A percentile compares a stretch with the other conserved stretches of the same genome.
These are phyloP conservation scores for Pogonocherus hispidulus DNA, from an alignment of 2,888 invertebrate genomes.

Conservation along the genomic window DNA sequence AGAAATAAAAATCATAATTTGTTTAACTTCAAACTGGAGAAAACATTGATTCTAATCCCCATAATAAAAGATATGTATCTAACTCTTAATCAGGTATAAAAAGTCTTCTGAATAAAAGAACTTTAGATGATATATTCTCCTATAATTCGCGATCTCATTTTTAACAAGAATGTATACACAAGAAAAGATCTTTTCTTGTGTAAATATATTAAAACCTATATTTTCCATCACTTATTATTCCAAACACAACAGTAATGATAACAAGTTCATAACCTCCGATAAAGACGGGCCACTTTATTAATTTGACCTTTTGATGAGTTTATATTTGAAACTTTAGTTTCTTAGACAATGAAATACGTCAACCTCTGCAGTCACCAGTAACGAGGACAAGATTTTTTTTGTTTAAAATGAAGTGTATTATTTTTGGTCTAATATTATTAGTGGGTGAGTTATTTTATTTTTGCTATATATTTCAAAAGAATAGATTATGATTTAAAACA, in stretches of 20 bases:
- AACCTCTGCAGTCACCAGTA: neutral
- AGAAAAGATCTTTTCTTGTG: too few species aligned
- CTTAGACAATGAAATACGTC: neutral
- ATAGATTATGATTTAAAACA: neutral
- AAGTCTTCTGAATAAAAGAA: too few species aligned
- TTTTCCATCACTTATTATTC: neutral
- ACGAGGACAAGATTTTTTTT: too few species aligned
- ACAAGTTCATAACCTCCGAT: slow-evolving; percentile 20
- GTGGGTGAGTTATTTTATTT: slow-evolving; percentile 5
- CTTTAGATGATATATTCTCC: too few species aligned
- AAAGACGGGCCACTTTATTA: slow-evolving; percentile 16
- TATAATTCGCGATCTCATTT: too few species aligned
- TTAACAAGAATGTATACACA: too few species aligned
- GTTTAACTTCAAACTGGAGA: too few species aligned
- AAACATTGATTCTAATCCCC: too few species aligned
- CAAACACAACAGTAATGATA: neutral
- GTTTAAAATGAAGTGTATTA: slow-evolving; percentile 14
- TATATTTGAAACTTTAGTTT: slow-evolving; percentile 1
- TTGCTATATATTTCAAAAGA: neutral
- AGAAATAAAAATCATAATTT: too few species aligned
- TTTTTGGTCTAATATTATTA: neutral
- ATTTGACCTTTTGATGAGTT: slow-evolving; percentile 20
- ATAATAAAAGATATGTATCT: too few species aligned
- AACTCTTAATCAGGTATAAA: too few species aligned
- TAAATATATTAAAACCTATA: neutral